Percentiles rank a stretch among this genome's conserved stretches.
Evolutionary conservation across 2,797 vertebrate species (phyloP).

Genomic region (Echiichthys vipera): DNA sequence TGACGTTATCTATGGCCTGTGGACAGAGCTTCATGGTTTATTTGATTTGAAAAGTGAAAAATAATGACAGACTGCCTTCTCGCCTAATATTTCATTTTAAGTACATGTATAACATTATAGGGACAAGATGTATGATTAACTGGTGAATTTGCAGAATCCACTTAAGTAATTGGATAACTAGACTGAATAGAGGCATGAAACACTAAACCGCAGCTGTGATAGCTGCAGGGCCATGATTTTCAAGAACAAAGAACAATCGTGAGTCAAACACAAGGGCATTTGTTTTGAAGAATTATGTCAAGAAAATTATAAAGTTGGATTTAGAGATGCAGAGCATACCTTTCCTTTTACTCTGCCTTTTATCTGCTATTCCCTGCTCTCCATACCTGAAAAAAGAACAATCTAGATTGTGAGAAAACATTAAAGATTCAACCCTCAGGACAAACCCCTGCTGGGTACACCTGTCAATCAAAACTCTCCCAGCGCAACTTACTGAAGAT

Average conservation of each 20-base stretch:
- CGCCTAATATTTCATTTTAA: slow-evolving; percentile 38
- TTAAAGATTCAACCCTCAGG: slow-evolving; percentile 70
- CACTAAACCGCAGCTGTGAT: slow-evolving; percentile 38
- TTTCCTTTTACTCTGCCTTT: slow-evolving; percentile 16
- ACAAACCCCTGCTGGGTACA: slow-evolving; percentile 70
- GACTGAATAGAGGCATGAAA: slow-evolving; percentile 24
- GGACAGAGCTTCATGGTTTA: slow-evolving; percentile 43
- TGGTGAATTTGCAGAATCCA: slow-evolving; percentile 35
- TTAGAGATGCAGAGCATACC: slow-evolving; percentile 57
- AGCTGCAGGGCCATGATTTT: slow-evolving; percentile 41
- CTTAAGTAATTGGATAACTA: slow-evolving; percentile 50
- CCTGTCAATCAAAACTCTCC: slow-evolving; percentile 72
- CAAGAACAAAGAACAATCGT: slow-evolving; percentile 39
- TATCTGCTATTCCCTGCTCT: slow-evolving; percentile 46
- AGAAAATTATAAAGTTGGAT: slow-evolving; percentile 55
- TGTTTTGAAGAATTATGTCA: slow-evolving; percentile 47
- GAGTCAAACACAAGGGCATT: slow-evolving; percentile 38
- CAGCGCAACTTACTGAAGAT: slow-evolving; percentile 53
- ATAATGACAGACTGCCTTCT: slow-evolving; percentile 31
- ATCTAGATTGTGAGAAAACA: slow-evolving; percentile 70
- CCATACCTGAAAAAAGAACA: slow-evolving; percentile 57
- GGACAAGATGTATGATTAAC: slow-evolving; percentile 22
- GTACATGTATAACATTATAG: slow-evolving; percentile 23
- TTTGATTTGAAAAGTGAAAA: slow-evolving; percentile 56
- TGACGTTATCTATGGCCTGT: slow-evolving; percentile 44